These are phyloP conservation scores for Chelonus formosanus DNA, from an alignment of 2,888 invertebrate species.

Conservation along the genomic window DNA sequence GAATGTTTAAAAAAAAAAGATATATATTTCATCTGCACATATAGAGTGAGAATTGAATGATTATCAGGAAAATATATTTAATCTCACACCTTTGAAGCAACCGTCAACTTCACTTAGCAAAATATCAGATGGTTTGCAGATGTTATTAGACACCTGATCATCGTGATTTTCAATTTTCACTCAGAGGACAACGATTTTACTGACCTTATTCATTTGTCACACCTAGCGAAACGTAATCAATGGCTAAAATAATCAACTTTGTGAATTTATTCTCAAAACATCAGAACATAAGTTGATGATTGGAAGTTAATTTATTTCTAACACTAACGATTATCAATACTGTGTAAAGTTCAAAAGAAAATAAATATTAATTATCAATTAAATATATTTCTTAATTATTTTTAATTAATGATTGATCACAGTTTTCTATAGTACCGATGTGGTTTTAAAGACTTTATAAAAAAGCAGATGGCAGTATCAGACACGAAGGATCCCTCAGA, in stretches of 20 bases:
- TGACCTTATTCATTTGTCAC: conserved; percentile 10
- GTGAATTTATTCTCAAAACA: no score
- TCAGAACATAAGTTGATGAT: no score
- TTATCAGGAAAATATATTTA: neutral
- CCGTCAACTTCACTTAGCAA: conserved; percentile 7
- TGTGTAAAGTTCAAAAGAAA: no score
- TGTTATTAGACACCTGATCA: conserved; percentile 5
- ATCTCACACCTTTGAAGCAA: conserved; percentile 5
- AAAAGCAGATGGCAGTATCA: conserved; percentile 55
- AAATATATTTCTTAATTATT: neutral
- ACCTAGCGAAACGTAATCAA: neutral
- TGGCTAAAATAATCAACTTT: no score
- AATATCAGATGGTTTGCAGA: conserved; percentile 3
- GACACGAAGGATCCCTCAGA: conserved; percentile 36
- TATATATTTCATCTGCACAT: no score
- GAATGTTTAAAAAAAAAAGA: no score
- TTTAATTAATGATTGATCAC: conserved; percentile 3
- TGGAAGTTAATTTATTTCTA: no score
- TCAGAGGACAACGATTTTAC: conserved; percentile 2
- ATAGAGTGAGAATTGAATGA: neutral
- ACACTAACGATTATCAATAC: no score
- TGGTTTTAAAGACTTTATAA: conserved; percentile 31
- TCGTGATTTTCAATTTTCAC: conserved; percentile 1
- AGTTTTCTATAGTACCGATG: conserved; percentile 53
- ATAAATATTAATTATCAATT: no score